Percentiles rank a stretch among this genome's conserved stretches.
Evolutionary conservation across 1,140 invertebrate genomes (phyloP).

Genomic region (Periplaneta americana): DNA sequence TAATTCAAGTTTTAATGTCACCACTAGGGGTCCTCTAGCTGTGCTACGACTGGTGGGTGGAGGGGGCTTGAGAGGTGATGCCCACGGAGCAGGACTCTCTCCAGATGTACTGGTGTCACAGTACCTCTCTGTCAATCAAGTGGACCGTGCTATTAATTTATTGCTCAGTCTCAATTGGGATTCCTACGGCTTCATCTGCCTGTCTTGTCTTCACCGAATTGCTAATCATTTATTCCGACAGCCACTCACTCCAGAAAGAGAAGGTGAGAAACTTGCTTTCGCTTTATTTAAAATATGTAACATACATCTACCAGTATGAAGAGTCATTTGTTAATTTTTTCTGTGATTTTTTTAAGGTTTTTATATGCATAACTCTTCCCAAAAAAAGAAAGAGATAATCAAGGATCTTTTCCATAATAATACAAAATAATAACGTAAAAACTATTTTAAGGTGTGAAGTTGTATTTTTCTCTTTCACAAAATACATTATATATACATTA

Average conservation of each 20-base stretch:
- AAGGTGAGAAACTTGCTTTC: constrained; percentile 47
- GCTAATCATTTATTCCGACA: constrained; percentile 62
- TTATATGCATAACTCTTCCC: too few species aligned
- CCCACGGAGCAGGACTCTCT: constrained; percentile 40
- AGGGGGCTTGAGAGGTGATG: constrained; percentile 36
- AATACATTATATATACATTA: too few species aligned
- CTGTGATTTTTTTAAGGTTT: too few species aligned
- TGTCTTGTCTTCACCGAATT: constrained; percentile 63
- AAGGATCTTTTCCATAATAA: too few species aligned
- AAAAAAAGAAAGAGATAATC: too few species aligned
- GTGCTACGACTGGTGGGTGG: constrained; percentile 41
- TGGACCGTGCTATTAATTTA: constrained; percentile 63
- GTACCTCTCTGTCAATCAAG: constrained; percentile 56
- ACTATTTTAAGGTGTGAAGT: too few species aligned
- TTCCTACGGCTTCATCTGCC: constrained; percentile 56
- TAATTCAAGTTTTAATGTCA: too few species aligned
- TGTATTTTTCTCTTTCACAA: too few species aligned
- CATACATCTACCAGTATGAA: too few species aligned
- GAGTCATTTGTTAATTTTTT: too few species aligned
- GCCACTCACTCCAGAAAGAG: constrained; percentile 55
- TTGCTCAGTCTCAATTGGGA: constrained; percentile 67
- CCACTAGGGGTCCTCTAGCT: constrained; percentile 41
- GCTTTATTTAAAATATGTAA: too few species aligned
- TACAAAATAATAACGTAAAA: too few species aligned
- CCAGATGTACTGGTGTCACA: constrained; percentile 53